phyloP scores from a whole-genome alignment of 1,140 invertebrate genomes.

The Charaxes varanes region DNA sequence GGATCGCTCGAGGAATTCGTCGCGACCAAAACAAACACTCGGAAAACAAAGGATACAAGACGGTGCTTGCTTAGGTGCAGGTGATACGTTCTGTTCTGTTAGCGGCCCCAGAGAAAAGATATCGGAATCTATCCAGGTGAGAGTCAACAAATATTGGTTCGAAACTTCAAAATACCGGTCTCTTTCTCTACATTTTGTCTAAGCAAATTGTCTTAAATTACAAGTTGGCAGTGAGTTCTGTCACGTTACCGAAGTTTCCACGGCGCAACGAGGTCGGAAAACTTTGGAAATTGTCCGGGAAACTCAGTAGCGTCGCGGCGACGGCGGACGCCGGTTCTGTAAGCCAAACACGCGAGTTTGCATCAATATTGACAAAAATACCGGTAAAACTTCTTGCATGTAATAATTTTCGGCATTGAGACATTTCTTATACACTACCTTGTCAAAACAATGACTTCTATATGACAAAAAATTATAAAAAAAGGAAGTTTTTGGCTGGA shows the following conservation, averaged over 20 bases:
- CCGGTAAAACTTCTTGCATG: neutral
- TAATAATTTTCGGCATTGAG: neutral
- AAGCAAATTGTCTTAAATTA: neutral
- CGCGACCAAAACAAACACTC: slow-evolving; percentile 53
- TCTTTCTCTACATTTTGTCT: no score
- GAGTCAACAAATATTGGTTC: no score
- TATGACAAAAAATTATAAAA: no score
- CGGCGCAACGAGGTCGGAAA: slow-evolving; percentile 30
- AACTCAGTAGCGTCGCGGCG: slow-evolving; percentile 48
- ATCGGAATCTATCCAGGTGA: slow-evolving; percentile 4
- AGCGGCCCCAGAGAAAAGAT: neutral
- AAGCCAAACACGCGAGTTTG: slow-evolving; percentile 4
- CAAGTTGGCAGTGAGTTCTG: slow-evolving; percentile 11
- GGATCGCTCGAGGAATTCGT: slow-evolving; percentile 47
- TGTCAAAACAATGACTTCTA: no score
- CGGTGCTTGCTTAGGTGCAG: slow-evolving; percentile 56
- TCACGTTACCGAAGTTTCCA: slow-evolving; percentile 15
- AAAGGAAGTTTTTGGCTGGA: no score
- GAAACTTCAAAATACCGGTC: no score
- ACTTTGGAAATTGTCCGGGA: slow-evolving; percentile 30
- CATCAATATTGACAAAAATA: slow-evolving; percentile 1
- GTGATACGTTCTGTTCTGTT: neutral
- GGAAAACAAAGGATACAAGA: slow-evolving; percentile 56
- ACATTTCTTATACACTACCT: no score
- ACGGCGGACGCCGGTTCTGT: slow-evolving; percentile 47